A percentile compares a stretch with the other conserved stretches of the same genome.
Conservation (phyloP, 2,888 invertebrate species). For the Drosophila cognata region DNA sequence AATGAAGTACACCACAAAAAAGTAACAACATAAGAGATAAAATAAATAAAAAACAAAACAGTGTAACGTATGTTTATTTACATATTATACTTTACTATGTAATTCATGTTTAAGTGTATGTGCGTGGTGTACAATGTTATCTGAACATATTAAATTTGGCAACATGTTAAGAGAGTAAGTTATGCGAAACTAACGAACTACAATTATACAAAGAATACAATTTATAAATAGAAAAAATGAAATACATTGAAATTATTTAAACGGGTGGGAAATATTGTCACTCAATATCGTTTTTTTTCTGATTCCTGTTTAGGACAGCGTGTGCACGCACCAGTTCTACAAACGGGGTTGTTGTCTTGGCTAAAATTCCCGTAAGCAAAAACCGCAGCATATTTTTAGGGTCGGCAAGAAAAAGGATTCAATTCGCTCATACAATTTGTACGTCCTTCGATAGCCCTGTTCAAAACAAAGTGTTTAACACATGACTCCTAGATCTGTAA, state of each 20-base stretch:
- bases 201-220: slow-evolving; percentile 78
- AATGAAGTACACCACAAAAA: slow-evolving; percentile 50
- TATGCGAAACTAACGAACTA: slow-evolving; percentile 79
- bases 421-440: background rate
- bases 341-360: background rate
- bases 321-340: background rate
- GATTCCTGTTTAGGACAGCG: background rate
- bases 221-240: slow-evolving; percentile 72
- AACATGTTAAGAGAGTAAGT: slow-evolving; percentile 63
- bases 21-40: slow-evolving; percentile 45
- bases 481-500: too few relatives aligned
- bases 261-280: background rate
- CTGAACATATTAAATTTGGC: slow-evolving; percentile 50
- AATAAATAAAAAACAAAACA: slow-evolving; percentile 2
- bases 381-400: background rate
- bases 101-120: slow-evolving; percentile 54
- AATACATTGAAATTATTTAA: slow-evolving; percentile 15
- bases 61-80: slow-evolving; percentile 67
- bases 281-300: background rate
- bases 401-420: background rate
- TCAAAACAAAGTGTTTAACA: too few relatives aligned
- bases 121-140: slow-evolving; percentile 57
- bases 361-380: background rate
- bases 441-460: too few relatives aligned
- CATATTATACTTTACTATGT: slow-evolving; percentile 49